A percentile compares a stretch with the other conserved stretches of the same genome.
phyloP scores from a whole-genome alignment of 2,888 invertebrate genomes.

The Hesperia comma region DNA sequence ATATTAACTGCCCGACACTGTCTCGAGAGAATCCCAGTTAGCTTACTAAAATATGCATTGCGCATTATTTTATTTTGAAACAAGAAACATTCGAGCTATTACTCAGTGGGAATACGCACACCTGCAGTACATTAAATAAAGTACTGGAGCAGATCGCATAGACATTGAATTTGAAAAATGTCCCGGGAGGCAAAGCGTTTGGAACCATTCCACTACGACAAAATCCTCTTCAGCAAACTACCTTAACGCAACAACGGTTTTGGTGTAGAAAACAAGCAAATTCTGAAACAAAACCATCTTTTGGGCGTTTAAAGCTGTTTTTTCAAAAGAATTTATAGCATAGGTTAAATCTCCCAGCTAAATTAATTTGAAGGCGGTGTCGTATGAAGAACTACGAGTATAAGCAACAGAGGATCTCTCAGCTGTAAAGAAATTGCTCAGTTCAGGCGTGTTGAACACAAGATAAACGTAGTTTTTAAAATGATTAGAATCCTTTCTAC shows the following conservation, averaged over 20 bases:
- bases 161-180: constrained; percentile 58
- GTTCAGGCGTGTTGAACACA: too few species aligned
- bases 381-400: too few species aligned
- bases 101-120: constrained; percentile 51
- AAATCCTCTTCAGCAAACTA: constrained; percentile 31
- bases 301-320: background rate
- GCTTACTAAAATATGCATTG: constrained; percentile 50
- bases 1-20: constrained; percentile 25
- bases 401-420: too few species aligned
- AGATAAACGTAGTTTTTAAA: too few species aligned
- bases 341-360: background rate
- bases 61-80: constrained; percentile 49
- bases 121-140: constrained; percentile 57
- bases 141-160: constrained; percentile 47
- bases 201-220: constrained; percentile 45
- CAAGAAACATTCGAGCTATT: constrained; percentile 53
- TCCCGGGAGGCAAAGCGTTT: constrained; percentile 45
- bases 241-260: constrained; percentile 14
- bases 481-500: too few species aligned
- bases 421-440: too few species aligned
- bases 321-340: constrained; percentile 7
- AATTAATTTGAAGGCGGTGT: too few species aligned
- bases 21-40: constrained; percentile 40
- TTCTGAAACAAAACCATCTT: constrained; percentile 11
- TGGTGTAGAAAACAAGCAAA: background rate